phyloP scores from a whole-genome alignment of 1,140 invertebrate species.

The Lasaia peninsularis region DNA sequence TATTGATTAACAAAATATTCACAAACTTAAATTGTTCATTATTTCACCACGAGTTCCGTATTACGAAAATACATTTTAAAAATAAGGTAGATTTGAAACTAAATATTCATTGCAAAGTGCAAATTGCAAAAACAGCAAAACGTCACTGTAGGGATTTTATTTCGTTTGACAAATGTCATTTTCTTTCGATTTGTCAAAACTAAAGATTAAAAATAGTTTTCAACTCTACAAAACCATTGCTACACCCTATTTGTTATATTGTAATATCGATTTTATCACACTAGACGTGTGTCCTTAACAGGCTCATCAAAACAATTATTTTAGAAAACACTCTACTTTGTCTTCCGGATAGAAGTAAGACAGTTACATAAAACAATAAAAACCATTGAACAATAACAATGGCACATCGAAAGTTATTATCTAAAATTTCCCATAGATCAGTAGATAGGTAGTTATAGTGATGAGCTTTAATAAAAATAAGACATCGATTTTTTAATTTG shows the following conservation, averaged over 20 bases:
- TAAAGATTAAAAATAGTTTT: background rate
- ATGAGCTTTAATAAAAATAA: background rate
- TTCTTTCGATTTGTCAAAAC: slow-evolving; percentile 33
- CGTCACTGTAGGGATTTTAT: slow-evolving; percentile 57
- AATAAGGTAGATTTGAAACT: slow-evolving; percentile 64
- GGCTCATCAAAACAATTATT: background rate
- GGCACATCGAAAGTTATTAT: slow-evolving; percentile 17
- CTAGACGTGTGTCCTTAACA: background rate
- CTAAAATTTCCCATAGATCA: slow-evolving; percentile 14
- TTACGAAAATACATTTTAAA: slow-evolving; percentile 63
- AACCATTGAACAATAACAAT: slow-evolving; percentile 14
- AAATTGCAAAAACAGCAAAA: slow-evolving; percentile 49
- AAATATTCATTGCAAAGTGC: slow-evolving; percentile 42
- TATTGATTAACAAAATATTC: slow-evolving; percentile 27
- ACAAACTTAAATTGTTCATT: slow-evolving; percentile 41
- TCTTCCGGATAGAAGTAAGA: slow-evolving; percentile 15
- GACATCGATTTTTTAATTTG: background rate
- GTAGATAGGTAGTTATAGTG: background rate
- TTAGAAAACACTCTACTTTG: background rate
- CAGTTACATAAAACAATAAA: slow-evolving; percentile 15
- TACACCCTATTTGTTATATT: background rate
- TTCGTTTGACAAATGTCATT: slow-evolving; percentile 54
- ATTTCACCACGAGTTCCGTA: slow-evolving; percentile 57
- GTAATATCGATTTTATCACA: background rate
- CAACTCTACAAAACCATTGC: background rate